Percentiles rank a stretch among this genome's conserved stretches.
Conservation (phyloP, 2,797 vertebrate genomes). For the Acipenser oxyrinchus region DNA sequence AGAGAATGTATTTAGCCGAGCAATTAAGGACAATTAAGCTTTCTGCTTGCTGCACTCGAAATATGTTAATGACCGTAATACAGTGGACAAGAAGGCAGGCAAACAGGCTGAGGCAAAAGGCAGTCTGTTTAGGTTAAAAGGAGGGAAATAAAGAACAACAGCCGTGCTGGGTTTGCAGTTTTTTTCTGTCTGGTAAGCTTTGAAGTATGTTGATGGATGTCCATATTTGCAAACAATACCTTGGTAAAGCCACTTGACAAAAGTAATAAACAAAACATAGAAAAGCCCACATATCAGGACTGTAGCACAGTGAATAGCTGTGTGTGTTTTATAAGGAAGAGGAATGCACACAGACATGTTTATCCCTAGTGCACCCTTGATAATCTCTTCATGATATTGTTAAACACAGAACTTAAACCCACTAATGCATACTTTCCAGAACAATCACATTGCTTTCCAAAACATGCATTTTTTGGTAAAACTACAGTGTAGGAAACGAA, state of each 20-base stretch:
- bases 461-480: no score
- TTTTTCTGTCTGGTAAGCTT: conserved; percentile 40
- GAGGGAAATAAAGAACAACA: conserved; percentile 28
- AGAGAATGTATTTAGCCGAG: conserved; percentile 79
- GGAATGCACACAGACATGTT: no score
- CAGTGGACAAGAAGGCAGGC: conserved; percentile 67
- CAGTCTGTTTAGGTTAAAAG: conserved; percentile 56
- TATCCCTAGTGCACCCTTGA: no score
- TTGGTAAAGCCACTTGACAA: conserved; percentile 15
- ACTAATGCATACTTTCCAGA: no score
- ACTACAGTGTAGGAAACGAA: no score
- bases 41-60: conserved; percentile 80
- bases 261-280: conserved; percentile 6
- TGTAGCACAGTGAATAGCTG: no score
- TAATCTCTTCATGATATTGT: no score
- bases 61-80: conserved; percentile 75
- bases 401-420: no score
- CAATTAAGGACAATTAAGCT: conserved; percentile 93
- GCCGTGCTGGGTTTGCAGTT: conserved; percentile 37
- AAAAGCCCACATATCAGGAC: no score
- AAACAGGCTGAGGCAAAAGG: conserved; percentile 65
- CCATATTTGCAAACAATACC: conserved; percentile 35
- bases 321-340: no score
- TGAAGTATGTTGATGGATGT: conserved; percentile 44
- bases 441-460: no score